Evolutionary conservation across 1,140 invertebrate species (phyloP), one percentile per base, ranked within the genome.

Genomic region (Prorops nasuta): DNA sequence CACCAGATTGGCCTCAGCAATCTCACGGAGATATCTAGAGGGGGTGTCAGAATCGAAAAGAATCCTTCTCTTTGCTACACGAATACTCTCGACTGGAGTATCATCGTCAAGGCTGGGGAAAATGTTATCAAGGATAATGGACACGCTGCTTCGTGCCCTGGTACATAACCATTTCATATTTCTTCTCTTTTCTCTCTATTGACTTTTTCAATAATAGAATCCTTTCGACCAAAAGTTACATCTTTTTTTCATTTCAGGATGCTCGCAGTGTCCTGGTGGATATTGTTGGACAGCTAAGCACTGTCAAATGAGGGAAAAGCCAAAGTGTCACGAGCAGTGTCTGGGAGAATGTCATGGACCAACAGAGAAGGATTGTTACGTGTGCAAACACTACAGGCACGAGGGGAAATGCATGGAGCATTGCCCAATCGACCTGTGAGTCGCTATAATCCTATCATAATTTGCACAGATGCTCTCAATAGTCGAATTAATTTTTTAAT

Each of bases 31-130:
- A 89, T 92, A 50, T 76, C 81, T 28, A 76, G 83, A 32, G 90
- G 89, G 2, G 79, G 78, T 10, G 85, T 91, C 2, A 73, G 85
- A 18, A 83, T 92, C 24, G 82, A 86, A 51, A 84, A 85, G 53
- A 92, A 92, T 75, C 80, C 83, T 1, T 73, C 80, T 16, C 73
- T 92, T 3, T 92, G 90, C 67, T 90, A 87, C 66, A 78, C 85
- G 3, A 74, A 84, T 34, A 86, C 86, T 0, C 77, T 92, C n/a
- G 81, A 90, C 61, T 92, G 90, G 90, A 63, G 72, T 38, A 48
- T 66, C 31, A 86, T 89, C 38, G 78, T 80, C 2, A 72, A 71
- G 4, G 71, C 72, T 6, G 70, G 66, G 8, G 71, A 71, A 51
- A 78, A 63, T 49, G 78, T 77, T 45, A 76, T 83, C 35, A 78